Base-by-base conservation (phyloP, 2,888 invertebrate genomes). In the Agrochola circellaris region DNA sequence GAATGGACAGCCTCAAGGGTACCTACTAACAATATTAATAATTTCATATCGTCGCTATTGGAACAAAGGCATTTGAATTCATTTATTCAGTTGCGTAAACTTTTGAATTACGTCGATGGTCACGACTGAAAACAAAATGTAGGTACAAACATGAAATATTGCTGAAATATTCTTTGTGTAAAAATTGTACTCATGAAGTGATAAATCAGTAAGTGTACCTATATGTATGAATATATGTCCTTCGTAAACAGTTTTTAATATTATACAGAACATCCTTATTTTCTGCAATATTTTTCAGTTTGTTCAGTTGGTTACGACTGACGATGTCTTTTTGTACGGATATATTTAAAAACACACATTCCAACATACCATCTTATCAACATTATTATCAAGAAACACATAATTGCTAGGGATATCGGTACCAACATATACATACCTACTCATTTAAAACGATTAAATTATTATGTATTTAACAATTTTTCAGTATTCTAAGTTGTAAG, bases 11-110 rank as follows among this genome's bases (percentile, higher is more conserved):
- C 87, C 87, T 90, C 89, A 92, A 90, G 90, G 85, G 88, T 90
- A 87, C 51, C 51, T 51, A 23, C 83, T 87, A 80, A 83, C 84
- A 81, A 78, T 85, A 75, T 74, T 80, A 84, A 87, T 81, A 88
- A 82, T 85, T 83, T 86, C 61, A 86, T 92, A 90, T 91, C 90
- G 90, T 92, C 90, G 92, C 83, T 84, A 88, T 88, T 89, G 88
- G 84, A 90, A 93, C 91, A 93, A 93, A 93, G 93, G 90, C 91
- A 93, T 93, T 68, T 94, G 92, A 91, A 93, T 88, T 86, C 85
- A 93, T 95, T 93, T 94, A 91, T 89, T 90, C 94, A 94, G 93
- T 93, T 95, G 94, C 87, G 89, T 89, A 91, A 91, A 93, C 88
- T 87, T 51, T 54, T 20, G 62, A 68, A 75, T 79, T 83, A 75